phyloP scores from a whole-genome alignment of 2,888 invertebrate species.

The Ophion obscuratus region DNA sequence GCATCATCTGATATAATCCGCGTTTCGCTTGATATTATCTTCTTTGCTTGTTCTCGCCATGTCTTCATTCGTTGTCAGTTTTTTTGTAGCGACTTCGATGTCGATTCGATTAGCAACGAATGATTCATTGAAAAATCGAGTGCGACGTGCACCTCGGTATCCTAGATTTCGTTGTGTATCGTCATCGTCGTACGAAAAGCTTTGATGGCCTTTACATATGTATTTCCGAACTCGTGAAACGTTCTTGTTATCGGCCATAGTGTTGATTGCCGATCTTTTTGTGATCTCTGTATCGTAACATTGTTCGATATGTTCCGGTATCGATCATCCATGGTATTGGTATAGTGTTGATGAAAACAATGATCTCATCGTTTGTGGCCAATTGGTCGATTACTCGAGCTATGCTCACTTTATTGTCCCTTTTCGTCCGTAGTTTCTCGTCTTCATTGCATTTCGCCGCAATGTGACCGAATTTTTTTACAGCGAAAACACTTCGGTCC shows the following conservation, averaged over 20 bases:
- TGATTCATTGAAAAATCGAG: too few species aligned
- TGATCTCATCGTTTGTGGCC: slow-evolving; percentile 30
- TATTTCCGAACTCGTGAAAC: slow-evolving; percentile 53
- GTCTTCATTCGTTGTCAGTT: not conserved
- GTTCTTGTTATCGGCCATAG: not conserved
- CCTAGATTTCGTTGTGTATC: slow-evolving; percentile 5
- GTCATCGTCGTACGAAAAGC: not conserved
- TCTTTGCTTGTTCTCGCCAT: too few species aligned
- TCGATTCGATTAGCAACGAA: too few species aligned
- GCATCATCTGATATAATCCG: too few species aligned
- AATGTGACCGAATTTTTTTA: slow-evolving; percentile 53
- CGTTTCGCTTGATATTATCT: not conserved
- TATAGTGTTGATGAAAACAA: slow-evolving; percentile 28
- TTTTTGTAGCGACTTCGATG: not conserved
- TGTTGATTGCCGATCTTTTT: slow-evolving; percentile 31
- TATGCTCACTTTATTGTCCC: not conserved
- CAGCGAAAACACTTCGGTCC: slow-evolving; percentile 59
- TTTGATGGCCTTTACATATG: slow-evolving; percentile 23
- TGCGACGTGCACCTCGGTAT: not conserved
- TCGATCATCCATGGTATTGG: slow-evolving; percentile 18
- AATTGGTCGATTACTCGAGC: not conserved
- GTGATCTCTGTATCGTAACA: slow-evolving; percentile 40
- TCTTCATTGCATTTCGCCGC: slow-evolving; percentile 48
- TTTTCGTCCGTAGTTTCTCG: not conserved
- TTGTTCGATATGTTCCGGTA: slow-evolving; percentile 35